These are phyloP conservation scores for Lasioglossum morio DNA, from an alignment of 2,888 invertebrate species.

Conservation along the genomic window DNA sequence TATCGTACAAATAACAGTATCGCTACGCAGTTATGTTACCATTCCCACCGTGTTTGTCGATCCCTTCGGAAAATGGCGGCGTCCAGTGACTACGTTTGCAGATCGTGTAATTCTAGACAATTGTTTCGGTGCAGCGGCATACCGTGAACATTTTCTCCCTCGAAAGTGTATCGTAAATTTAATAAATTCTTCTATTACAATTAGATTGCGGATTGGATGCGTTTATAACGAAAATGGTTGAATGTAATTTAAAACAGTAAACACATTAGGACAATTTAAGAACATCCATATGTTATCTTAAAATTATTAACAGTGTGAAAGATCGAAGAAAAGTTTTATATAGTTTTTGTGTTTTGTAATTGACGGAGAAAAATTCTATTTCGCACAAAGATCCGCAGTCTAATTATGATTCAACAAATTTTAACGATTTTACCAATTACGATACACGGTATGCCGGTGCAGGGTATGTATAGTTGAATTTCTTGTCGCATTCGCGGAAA, in stretches of 20 bases:
- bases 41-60: background rate
- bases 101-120: slow-evolving; percentile 43
- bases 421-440: background rate
- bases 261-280: no score
- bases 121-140: background rate
- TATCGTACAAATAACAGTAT: slow-evolving; percentile 78
- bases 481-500: background rate
- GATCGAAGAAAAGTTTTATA: no score
- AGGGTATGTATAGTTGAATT: background rate
- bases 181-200: no score
- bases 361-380: no score
- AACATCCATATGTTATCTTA: no score
- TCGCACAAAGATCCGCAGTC: no score
- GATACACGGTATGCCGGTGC: background rate
- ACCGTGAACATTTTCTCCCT: background rate
- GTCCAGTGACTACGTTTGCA: background rate
- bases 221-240: no score
- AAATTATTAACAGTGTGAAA: no score
- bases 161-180: background rate
- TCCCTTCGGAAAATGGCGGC: slow-evolving; percentile 53
- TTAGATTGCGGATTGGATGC: no score
- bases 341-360: no score
- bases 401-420: no score
- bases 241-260: no score
- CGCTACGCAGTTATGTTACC: slow-evolving; percentile 70